Percentiles rank a stretch among this genome's conserved stretches.
phyloP scores from a whole-genome alignment of 2,888 invertebrate species.

The Deilephila elpenor region DNA sequence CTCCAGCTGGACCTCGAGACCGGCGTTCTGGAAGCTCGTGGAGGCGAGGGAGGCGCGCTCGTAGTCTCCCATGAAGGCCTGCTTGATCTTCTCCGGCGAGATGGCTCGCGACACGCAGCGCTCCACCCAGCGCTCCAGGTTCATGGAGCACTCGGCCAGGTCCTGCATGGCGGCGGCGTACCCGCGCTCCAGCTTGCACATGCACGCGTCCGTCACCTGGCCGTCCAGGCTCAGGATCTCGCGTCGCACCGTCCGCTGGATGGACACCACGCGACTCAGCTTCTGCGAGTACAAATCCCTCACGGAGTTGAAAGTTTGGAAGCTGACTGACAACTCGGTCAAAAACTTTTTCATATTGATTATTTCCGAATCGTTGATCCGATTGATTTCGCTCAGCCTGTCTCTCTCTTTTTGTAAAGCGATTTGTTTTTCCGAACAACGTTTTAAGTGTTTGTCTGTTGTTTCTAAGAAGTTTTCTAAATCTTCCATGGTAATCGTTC shows the following conservation, averaged over 20 bases:
- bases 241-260: slow-evolving; percentile 73
- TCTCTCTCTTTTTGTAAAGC: slow-evolving; percentile 73
- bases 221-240: slow-evolving; percentile 71
- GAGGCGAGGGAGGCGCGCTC: slow-evolving; percentile 59
- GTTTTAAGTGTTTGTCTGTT: slow-evolving; percentile 70
- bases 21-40: slow-evolving; percentile 65
- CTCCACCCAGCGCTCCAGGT: slow-evolving; percentile 75
- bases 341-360: slow-evolving; percentile 73
- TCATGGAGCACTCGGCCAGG: slow-evolving; percentile 69
- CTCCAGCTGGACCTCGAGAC: slow-evolving; percentile 71
- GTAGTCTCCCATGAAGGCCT: slow-evolving; percentile 65
- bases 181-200: slow-evolving; percentile 70
- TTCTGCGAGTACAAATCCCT: slow-evolving; percentile 74
- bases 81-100: slow-evolving; percentile 72
- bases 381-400: slow-evolving; percentile 69
- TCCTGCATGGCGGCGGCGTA: slow-evolving; percentile 76
- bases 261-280: slow-evolving; percentile 65
- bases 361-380: slow-evolving; percentile 75
- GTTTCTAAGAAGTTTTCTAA: slow-evolving; percentile 78
- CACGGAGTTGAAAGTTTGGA: slow-evolving; percentile 70
- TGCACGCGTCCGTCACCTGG: slow-evolving; percentile 55
- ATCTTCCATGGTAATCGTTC: slow-evolving; percentile 76
- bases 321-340: slow-evolving; percentile 70
- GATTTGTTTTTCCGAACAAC: slow-evolving; percentile 71
- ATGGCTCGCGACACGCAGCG: slow-evolving; percentile 63